phyloP scores from a whole-genome alignment of 2,888 invertebrate genomes.

The Aleiodes alternator region DNA sequence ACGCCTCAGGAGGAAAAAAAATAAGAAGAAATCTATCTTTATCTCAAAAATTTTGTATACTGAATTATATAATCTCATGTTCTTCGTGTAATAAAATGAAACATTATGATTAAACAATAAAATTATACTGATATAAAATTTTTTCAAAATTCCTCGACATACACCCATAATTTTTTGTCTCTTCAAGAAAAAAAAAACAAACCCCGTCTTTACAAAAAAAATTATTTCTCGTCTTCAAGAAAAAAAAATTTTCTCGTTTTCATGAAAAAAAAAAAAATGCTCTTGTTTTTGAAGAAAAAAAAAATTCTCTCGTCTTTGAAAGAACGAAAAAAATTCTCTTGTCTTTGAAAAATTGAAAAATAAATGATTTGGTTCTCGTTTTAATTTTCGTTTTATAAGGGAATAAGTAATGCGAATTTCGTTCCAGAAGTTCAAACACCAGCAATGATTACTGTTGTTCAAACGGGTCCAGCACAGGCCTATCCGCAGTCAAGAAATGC shows the following conservation, averaged over 20 bases:
- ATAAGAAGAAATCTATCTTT: slow-evolving; percentile 4
- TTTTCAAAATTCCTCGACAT: no score
- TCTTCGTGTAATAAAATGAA: slow-evolving; percentile 22
- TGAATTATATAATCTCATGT: slow-evolving; percentile 31
- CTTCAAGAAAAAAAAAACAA: no score
- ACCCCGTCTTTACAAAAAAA: no score
- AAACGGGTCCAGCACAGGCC: slow-evolving; percentile 37
- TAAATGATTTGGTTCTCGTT: not conserved
- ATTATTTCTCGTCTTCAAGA: not conserved
- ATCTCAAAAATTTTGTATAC: slow-evolving; percentile 5
- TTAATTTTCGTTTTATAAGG: not conserved
- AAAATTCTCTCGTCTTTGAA: no score
- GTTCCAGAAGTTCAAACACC: slow-evolving; percentile 65
- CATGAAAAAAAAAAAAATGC: no score
- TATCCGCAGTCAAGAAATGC: not conserved
- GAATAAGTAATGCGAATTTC: slow-evolving; percentile 44
- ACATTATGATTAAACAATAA: not conserved
- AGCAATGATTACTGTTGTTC: slow-evolving; percentile 51
- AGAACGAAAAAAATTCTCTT: no score
- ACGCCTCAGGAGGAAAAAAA: no score
- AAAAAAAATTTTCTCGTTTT: no score
- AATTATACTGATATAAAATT: no score
- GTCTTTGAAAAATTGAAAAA: no score
- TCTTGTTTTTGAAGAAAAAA: no score
- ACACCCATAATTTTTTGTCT: no score